These are phyloP conservation scores for Caerostris darwini DNA, from an alignment of 1,140 invertebrate genomes.

Conservation along the genomic window DNA sequence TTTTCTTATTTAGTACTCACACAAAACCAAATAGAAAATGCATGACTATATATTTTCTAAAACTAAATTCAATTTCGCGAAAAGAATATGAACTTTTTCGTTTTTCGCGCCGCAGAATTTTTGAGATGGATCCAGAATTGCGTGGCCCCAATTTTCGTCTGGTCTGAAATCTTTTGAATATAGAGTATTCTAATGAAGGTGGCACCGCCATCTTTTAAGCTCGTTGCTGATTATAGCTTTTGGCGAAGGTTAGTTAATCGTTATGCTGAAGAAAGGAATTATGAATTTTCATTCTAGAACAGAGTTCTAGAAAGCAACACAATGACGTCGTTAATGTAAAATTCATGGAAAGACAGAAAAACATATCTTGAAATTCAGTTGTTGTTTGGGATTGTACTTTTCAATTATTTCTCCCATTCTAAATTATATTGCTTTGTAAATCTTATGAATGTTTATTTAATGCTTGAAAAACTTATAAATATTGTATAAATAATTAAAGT, in stretches of 20 bases:
- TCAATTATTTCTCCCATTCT: no score
- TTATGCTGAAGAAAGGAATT: not conserved
- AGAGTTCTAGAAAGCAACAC: not conserved
- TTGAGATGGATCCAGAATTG: not conserved
- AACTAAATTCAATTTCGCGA: constrained; percentile 27
- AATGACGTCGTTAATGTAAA: not conserved
- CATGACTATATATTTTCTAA: constrained; percentile 30
- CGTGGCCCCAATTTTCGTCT: not conserved
- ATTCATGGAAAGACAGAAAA: no score
- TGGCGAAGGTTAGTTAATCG: not conserved
- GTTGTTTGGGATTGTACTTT: no score
- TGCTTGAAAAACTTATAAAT: no score
- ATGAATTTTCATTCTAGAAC: not conserved
- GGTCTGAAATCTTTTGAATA: not conserved
- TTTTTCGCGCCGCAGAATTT: not conserved
- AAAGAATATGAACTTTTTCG: not conserved
- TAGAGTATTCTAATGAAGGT: constrained; percentile 31
- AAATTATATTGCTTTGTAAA: no score
- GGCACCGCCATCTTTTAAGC: not conserved
- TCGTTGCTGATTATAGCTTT: not conserved
- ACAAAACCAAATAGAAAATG: constrained; percentile 8
- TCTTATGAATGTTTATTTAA: no score
- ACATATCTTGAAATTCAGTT: no score
- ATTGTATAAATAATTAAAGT: no score
- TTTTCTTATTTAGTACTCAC: not conserved